Base-by-base conservation (phyloP, 2,113 vertebrate genomes). In the Coreoperca whiteheadi region DNA sequence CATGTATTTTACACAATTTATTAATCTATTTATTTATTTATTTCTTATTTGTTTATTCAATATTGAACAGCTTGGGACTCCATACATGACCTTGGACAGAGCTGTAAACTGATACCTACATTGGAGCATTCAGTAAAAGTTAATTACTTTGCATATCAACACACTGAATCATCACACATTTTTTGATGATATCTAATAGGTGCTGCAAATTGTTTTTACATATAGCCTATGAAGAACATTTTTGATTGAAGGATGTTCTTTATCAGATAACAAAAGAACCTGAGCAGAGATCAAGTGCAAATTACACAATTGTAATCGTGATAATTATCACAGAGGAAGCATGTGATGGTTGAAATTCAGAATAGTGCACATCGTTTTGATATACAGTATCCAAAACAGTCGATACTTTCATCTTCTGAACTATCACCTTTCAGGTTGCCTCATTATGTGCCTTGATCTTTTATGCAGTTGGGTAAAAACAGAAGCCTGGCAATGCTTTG, bases 391-490 rank as follows among this genome's bases (percentile, higher is more conserved):
- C 65, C 69, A 76, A 81, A 78, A 63, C 84, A 88, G 65, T 43
- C 83, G n/a, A 68, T 57, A 64, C 93, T 93, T 91, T 92, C 86
- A 92, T 93, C 89, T 83, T 53, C 65, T 90, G 85, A 90, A 93
- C 90, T 83, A 86, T 92, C 88, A 94, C 91, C 92, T 93, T 83
- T 91, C 89, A 91, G 89, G 87, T 89, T 90, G 90, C 81, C 87
- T 91, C 91, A 92, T 93, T 93, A 93, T 74, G 50, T 21, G 81
- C 88, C 91, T 92, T 94, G 91, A 92, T 93, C 81, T 94, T 92
- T 87, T 86, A 93, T 93, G 92, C 92, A 90, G 87, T 88, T 76
- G 39, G 77, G 73, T 91, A 86, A 92, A 93, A 91, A 90, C 87
- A 91, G 85, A 90, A 83, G 71, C 69, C 81, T 74, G 74, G 86